A percentile compares a stretch with the other conserved stretches of the same genome.
Conservation (phyloP, 2,888 invertebrate species). For the Diaperis boleti region DNA sequence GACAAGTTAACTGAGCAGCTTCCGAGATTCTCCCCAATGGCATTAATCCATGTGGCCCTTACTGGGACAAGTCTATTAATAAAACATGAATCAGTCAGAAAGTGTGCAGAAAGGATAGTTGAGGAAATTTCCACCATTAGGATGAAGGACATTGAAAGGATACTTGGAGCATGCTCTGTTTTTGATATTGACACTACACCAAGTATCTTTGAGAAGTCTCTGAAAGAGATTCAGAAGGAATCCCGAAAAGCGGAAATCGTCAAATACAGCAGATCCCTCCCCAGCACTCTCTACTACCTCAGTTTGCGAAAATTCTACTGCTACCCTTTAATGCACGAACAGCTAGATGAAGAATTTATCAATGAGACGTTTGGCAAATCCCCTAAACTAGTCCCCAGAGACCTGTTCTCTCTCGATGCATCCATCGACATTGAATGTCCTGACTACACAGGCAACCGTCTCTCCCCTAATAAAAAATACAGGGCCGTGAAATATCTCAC, state of each 20-base stretch:
- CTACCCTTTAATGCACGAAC: slow-evolving; percentile 70
- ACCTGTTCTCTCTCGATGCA: slow-evolving; percentile 75
- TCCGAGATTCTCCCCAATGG: slow-evolving; percentile 71
- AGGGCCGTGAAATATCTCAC: slow-evolving; percentile 72
- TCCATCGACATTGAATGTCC: slow-evolving; percentile 73
- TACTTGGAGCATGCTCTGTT: slow-evolving; percentile 73
- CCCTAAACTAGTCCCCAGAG: slow-evolving; percentile 63
- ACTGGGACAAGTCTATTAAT: slow-evolving; percentile 70
- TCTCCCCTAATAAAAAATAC: slow-evolving; percentile 67
- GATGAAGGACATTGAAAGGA: slow-evolving; percentile 82
- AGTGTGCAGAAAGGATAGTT: slow-evolving; percentile 70
- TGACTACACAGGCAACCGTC: slow-evolving; percentile 70
- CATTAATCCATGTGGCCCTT: slow-evolving; percentile 76
- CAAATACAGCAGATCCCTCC: slow-evolving; percentile 72
- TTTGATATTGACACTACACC: slow-evolving; percentile 70
- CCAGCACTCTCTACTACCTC: slow-evolving; percentile 73
- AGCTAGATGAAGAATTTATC: slow-evolving; percentile 72
- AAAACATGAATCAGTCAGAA: slow-evolving; percentile 67
- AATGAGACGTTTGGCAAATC: slow-evolving; percentile 69
- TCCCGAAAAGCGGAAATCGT: slow-evolving; percentile 70
- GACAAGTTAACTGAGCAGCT: slow-evolving; percentile 70
- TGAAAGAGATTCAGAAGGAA: slow-evolving; percentile 69
- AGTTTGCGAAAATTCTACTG: slow-evolving; percentile 71
- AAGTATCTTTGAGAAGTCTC: slow-evolving; percentile 66
- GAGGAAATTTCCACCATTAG: slow-evolving; percentile 67